Evolutionary conservation across 1,140 invertebrate species (phyloP).

Genomic region (Drusus annulatus): DNA sequence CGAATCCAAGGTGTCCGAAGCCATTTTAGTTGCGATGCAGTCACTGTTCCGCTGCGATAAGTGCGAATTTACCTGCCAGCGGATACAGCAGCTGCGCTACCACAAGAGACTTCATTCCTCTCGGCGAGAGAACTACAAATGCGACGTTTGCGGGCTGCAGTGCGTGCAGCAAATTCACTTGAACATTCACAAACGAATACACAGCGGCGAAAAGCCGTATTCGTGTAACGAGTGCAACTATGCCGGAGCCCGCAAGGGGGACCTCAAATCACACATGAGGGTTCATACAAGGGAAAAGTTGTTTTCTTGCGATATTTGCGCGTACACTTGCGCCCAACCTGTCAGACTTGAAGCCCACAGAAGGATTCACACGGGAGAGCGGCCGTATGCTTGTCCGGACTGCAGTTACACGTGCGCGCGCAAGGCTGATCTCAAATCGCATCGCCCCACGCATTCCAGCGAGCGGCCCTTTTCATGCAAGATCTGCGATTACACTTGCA

Average conservation of each 20-base stretch:
- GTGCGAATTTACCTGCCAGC: not conserved
- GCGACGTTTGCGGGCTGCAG: not conserved
- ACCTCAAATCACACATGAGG: not conserved
- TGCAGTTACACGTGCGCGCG: not conserved
- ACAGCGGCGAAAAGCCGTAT: slow-evolving; percentile 4
- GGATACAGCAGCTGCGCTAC: not conserved
- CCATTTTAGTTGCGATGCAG: not conserved
- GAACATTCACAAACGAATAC: not conserved
- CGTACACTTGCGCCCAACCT: not conserved
- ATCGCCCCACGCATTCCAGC: not conserved
- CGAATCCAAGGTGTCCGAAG: not conserved
- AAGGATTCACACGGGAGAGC: not conserved
- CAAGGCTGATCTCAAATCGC: not conserved
- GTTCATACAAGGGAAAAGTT: slow-evolving; percentile 7
- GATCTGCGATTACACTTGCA: slow-evolving; percentile 1
- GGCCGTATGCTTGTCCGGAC: not conserved
- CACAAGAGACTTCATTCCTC: not conserved
- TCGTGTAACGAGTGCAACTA: not conserved
- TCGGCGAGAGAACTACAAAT: not conserved
- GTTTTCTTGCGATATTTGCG: not conserved
- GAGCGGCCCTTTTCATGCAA: not conserved
- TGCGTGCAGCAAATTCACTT: not conserved
- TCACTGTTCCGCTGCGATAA: slow-evolving; percentile 2
- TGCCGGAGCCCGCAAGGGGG: not conserved
- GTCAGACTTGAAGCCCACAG: not conserved